These are phyloP conservation scores for Brevimyrus niger DNA, from an alignment of 2,113 vertebrate species.

Conservation along the genomic window DNA sequence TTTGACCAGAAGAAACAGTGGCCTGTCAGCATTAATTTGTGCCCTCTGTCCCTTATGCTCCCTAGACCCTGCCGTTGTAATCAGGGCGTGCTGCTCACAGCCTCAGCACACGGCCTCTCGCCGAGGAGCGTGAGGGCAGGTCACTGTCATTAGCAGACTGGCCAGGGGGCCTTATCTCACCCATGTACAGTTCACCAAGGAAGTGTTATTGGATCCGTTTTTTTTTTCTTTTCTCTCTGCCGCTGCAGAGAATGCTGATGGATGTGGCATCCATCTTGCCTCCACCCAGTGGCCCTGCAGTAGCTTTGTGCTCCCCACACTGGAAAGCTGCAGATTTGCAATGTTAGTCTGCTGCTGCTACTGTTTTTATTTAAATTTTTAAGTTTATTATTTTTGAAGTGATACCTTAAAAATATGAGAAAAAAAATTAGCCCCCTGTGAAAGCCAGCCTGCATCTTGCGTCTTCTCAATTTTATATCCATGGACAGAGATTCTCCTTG, in stretches of 20 bases:
- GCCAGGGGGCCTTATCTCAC: background rate
- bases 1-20: constrained; percentile 52
- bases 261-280: background rate
- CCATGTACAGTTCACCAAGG: background rate
- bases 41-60: constrained; percentile 30
- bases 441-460: background rate
- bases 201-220: background rate
- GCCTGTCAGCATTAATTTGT: constrained; percentile 52
- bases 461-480: background rate
- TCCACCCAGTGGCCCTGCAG: background rate
- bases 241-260: background rate
- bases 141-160: background rate
- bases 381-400: background rate
- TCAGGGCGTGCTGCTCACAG: background rate
- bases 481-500: background rate
- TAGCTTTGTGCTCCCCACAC: background rate
- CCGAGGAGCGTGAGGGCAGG: background rate
- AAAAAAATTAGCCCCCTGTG: background rate
- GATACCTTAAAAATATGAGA: background rate
- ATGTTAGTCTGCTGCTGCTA: background rate
- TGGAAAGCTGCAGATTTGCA: background rate
- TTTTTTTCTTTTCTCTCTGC: background rate
- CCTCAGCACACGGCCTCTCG: background rate
- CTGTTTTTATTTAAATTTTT: background rate
- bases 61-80: constrained; percentile 42